These are phyloP conservation scores for Hippocampus guttulatus DNA, from an alignment of 2,113 vertebrate genomes.

Conservation along the genomic window DNA sequence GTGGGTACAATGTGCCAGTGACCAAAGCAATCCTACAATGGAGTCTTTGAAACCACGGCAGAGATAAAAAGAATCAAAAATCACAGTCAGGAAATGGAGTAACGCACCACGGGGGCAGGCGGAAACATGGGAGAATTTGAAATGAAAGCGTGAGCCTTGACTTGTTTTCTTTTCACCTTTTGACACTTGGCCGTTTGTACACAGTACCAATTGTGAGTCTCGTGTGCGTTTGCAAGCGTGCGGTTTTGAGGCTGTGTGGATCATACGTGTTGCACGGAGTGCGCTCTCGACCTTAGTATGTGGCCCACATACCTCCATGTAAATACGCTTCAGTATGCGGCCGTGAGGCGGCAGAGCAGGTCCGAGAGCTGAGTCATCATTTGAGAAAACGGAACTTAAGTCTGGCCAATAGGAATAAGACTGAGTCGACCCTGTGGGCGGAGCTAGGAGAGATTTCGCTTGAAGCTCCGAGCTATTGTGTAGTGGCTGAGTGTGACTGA, in stretches of 20 bases:
- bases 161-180: slow-evolving; percentile 29
- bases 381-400: slow-evolving; percentile 28
- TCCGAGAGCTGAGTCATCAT: slow-evolving; percentile 52
- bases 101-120: neutral
- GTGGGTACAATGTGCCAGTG: neutral
- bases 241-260: slow-evolving; percentile 3
- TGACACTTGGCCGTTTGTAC: slow-evolving; percentile 32
- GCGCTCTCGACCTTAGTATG: slow-evolving; percentile 1
- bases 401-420: slow-evolving; percentile 22
- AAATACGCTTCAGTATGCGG: slow-evolving; percentile 11
- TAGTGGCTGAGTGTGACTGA: slow-evolving; percentile 31
- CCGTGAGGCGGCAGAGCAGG: slow-evolving; percentile 27
- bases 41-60: neutral
- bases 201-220: slow-evolving; percentile 18
- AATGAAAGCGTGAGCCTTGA: slow-evolving; percentile 35
- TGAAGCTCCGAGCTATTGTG: slow-evolving; percentile 40
- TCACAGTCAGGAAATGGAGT: slow-evolving; percentile 15
- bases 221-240: neutral
- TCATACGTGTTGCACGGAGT: neutral
- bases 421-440: slow-evolving; percentile 19
- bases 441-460: slow-evolving; percentile 38
- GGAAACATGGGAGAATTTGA: slow-evolving; percentile 15
- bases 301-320: slow-evolving; percentile 17
- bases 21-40: no score
- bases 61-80: slow-evolving; percentile 10